Evolutionary conservation across 2,888 invertebrate species (phyloP).

Genomic region (Apantesis nais): DNA sequence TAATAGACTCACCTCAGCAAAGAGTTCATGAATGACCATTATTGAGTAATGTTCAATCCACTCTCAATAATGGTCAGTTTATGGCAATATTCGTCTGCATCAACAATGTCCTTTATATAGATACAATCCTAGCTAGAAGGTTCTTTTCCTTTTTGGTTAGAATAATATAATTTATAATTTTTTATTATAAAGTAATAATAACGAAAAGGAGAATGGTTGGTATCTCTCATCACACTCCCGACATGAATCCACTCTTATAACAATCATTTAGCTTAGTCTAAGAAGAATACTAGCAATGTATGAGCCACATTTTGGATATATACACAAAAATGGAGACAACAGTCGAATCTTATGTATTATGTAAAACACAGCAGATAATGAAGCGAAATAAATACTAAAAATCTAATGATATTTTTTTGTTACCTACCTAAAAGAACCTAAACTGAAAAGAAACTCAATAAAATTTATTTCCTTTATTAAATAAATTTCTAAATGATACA

Average conservation of each 20-base stretch:
- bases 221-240: neutral
- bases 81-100: neutral
- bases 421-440: slow-evolving; percentile 21
- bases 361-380: neutral
- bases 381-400: slow-evolving; percentile 9
- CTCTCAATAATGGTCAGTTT: too few relatives aligned
- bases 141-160: neutral
- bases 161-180: neutral
- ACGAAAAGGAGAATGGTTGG: neutral
- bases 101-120: neutral
- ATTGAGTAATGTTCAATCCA: too few relatives aligned
- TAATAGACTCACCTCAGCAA: neutral
- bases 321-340: neutral
- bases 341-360: slow-evolving; percentile 3
- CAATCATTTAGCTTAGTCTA: neutral
- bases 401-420: slow-evolving; percentile 23
- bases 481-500: slow-evolving; percentile 61
- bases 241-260: neutral
- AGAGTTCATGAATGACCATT: neutral
- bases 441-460: slow-evolving; percentile 67
- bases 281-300: slow-evolving; percentile 18
- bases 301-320: slow-evolving; percentile 27
- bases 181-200: neutral
- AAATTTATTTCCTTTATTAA: slow-evolving; percentile 73
- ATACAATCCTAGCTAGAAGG: neutral